Conservation (phyloP, 2,113 vertebrate genomes). For the Malurus elegans region DNA sequence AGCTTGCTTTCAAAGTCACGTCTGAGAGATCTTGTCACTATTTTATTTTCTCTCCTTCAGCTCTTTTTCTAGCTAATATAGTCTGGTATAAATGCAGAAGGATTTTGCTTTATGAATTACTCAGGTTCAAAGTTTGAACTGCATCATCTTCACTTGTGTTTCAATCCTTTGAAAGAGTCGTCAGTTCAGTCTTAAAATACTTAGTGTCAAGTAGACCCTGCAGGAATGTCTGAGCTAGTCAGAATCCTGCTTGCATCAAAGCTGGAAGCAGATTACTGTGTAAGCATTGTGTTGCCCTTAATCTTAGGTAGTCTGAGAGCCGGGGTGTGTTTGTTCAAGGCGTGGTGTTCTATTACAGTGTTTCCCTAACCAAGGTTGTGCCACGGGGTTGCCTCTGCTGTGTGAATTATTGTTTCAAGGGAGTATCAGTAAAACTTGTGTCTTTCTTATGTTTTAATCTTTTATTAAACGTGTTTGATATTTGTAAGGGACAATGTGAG, state of each 20-base stretch:
- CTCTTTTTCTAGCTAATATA: fast-evolving
- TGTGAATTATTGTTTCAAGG: neutral
- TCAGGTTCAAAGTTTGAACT: neutral
- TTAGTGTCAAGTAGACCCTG: neutral
- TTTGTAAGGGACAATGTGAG: fast-evolving
- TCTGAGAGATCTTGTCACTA: fast-evolving
- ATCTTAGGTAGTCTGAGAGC: neutral
- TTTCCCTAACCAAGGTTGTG: neutral
- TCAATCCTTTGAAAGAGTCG: neutral
- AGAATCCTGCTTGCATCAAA: neutral
- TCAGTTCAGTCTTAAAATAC: neutral
- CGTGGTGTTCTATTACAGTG: neutral
- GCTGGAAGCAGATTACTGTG: neutral
- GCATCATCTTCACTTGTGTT: neutral
- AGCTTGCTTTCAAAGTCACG: neutral
- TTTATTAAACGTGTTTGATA: fast-evolving
- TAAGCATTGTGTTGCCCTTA: neutral
- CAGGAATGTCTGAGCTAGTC: neutral
- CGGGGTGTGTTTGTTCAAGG: neutral
- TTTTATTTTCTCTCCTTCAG: neutral
- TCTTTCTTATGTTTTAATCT: fast-evolving
- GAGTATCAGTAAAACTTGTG: neutral
- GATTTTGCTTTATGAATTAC: neutral
- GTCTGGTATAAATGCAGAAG: neutral
- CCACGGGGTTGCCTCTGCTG: fast-evolving